A percentile compares a stretch with the other conserved stretches of the same genome.
These are phyloP conservation scores for Phallusia fumigata DNA, from an alignment of 23 tunicate genomes.

Conservation along the genomic window DNA sequence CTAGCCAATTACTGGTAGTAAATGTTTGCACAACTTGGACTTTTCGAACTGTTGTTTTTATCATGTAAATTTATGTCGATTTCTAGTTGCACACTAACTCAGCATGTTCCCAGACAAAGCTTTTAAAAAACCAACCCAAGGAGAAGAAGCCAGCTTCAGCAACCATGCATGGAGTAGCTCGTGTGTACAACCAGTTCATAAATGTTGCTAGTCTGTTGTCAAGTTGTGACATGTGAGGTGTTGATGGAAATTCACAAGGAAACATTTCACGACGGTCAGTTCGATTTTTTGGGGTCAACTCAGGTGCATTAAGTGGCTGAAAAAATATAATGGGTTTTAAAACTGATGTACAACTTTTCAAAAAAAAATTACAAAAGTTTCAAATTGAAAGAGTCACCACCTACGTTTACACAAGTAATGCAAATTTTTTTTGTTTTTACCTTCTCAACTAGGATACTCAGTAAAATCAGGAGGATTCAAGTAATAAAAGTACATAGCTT, in stretches of 20 bases:
- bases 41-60: too few species aligned
- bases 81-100: too few species aligned
- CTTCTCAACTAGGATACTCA: neutral
- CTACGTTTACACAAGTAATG: too few species aligned
- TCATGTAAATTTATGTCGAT: too few species aligned
- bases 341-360: too few species aligned
- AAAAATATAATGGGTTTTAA: too few species aligned
- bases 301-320: neutral
- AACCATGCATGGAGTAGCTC: neutral
- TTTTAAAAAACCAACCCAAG: neutral
- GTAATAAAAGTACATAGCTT: neutral
- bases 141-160: constrained; percentile 6
- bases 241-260: neutral
- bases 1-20: too few species aligned
- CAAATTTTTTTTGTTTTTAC: neutral
- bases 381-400: too few species aligned
- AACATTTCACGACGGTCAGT: neutral
- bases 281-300: neutral
- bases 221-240: neutral
- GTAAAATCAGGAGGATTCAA: too few species aligned
- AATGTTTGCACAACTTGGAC: too few species aligned
- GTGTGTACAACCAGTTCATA: neutral
- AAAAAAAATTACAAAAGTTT: too few species aligned
- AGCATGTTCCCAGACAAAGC: too few species aligned
- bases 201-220: neutral